Evolutionary conservation across 2,888 invertebrate species (phyloP), one percentile per base, ranked within the genome.

Genomic region (Venusia cambrica): DNA sequence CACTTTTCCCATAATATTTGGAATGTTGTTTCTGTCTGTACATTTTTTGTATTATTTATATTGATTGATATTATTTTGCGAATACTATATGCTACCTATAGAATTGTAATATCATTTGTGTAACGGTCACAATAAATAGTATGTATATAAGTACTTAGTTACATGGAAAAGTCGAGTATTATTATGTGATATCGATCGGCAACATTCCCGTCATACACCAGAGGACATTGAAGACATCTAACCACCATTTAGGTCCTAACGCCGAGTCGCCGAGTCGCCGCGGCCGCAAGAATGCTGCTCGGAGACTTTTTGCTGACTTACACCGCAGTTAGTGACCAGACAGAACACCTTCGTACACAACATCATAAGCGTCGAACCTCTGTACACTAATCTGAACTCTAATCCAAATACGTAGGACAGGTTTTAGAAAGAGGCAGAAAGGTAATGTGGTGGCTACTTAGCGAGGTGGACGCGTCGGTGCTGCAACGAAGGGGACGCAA

Each of bases 301-400:
- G 54, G 75, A 48, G 54, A 50, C 75, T 85, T 85, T 85, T 85
- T 85, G 81, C 75, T 54, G 57, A 60, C 62, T 62, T 68, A 43
- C 58, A 54, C 64, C 68, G 51, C 67, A 57, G 71, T 72, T 80
- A 74, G 72, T 78, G 78, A 75, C 78, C 73, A 76, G 55, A 33
- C 73, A 76, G 55, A 33, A 33, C 20, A 19, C 6, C 1, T 2
- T 2, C 4, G 6, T 11, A 6, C 2, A 7, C 15, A 33, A 54
- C 13, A 35, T 5, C 33, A 0, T 37, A 63, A 62, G 41, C 13
- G 9, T 20, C 48, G 2, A 1, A 2, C 1, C 1, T 0, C 4
- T 3, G 1, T 25, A 37, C 7, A 3, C 18, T 9, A 49, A 36
- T 25, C 12, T 4, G 10, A 9, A 27, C 48, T 11, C 5, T 42